Base-by-base conservation (phyloP, 2,113 vertebrate genomes). In the Parotia lawesii region DNA sequence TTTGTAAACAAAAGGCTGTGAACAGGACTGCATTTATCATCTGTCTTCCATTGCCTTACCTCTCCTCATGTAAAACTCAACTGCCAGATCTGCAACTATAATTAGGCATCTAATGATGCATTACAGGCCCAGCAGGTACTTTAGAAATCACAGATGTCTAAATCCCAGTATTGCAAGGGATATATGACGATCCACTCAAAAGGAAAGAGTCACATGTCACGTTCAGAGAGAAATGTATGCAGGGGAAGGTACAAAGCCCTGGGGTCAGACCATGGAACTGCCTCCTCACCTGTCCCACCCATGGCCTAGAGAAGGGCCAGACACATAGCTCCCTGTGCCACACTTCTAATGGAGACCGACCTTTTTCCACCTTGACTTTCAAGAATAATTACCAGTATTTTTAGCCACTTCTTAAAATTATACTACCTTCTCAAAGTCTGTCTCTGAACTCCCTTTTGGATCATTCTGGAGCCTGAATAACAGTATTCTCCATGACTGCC, bases 251-350 rank as follows among this genome's bases (percentile, higher is more conserved):
- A 38, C n/a, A 74, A 38, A 53, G 42, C 42, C 40, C n/a, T 61
- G 56, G 0, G 0, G 16, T 44, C 35, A 66, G 29, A 66, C 19
- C 37, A 53, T 0, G 1, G 27, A 69, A 31, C 64, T 74, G 56
- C 21, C 31, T 66, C 54, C 37, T 57, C 15, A 66, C 21, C 45
- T 0, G 0, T 31, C 57, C 73, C 29, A 54, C 10, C 54, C 2
- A 2, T 1, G 11, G 28, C 53, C 44, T 10, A 19, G 53, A 15
- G 20, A 54, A 50, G 2, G 8, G 45, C 33, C 54, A 77, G 58
- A 38, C 37, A 70, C 35, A 38, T 29, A 33, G 51, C 45, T 61
- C 70, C 51, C 66, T 20, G 12, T 5, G 33, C 31, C 33, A 47
- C 54, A 17, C 65, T 53, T 74, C 47, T 40, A 20, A 74, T 12